Percentiles rank a stretch among this genome's conserved stretches.
These are phyloP conservation scores for Sylvia atricapilla DNA, from an alignment of 2,113 vertebrate species.

Conservation along the genomic window DNA sequence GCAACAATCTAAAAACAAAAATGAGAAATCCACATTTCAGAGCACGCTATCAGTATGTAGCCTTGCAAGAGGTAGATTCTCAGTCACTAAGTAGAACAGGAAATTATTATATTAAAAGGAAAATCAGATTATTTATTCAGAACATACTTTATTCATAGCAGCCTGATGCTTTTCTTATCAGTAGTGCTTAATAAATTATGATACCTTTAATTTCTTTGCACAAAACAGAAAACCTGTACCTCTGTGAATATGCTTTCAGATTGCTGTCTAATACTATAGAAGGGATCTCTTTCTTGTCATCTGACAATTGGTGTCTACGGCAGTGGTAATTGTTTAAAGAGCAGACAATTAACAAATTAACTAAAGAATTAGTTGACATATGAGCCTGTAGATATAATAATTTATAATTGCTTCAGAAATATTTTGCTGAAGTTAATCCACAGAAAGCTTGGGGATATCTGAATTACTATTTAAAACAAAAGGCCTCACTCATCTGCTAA, in stretches of 20 bases:
- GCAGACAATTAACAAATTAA: conserved; percentile 26
- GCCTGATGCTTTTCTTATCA: background rate
- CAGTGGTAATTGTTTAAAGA: conserved; percentile 52
- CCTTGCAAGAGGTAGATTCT: background rate
- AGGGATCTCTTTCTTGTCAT: conserved; percentile 27
- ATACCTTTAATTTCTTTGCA: conserved; percentile 31
- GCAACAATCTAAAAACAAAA: background rate
- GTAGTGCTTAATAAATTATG: background rate
- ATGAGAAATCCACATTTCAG: background rate
- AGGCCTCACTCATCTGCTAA: conserved; percentile 53
- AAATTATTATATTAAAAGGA: background rate
- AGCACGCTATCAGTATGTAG: background rate
- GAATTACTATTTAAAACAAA: conserved; percentile 28
- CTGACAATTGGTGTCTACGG: conserved; percentile 28
- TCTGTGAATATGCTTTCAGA: conserved; percentile 38
- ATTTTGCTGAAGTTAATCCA: conserved; percentile 31
- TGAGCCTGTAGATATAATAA: background rate
- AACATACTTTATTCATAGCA: background rate
- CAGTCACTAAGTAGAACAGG: background rate
- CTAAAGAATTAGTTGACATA: background rate
- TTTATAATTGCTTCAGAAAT: background rate
- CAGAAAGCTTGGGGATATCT: background rate
- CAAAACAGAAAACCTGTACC: conserved; percentile 20
- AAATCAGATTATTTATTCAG: background rate
- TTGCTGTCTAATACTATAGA: conserved; percentile 33